Conservation (phyloP, 2,113 vertebrate genomes). For the zebrafish (Danio rerio) region GRCz12tu NC_133184.1:11082501-11083000, state of each 20-base stretch:
- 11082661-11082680: constrained; percentile 14
- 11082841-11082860: constrained; percentile 1
- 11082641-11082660: constrained; percentile 18
- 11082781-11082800: not conserved
- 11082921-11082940: constrained; percentile 59
- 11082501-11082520: not conserved
- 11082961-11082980: constrained; percentile 70
- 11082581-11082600: not conserved
- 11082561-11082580: constrained; percentile 14
- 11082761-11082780: not conserved
- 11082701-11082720: not conserved
- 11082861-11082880: constrained; percentile 19
- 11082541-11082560: not conserved
- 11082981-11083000: constrained; percentile 69
- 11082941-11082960: constrained; percentile 62
- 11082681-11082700: not conserved
- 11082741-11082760: constrained; percentile 10
- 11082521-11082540: constrained; percentile 2
- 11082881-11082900: constrained; percentile 50
- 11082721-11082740: not conserved
- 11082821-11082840: constrained; percentile 32
- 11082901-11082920: constrained; percentile 53
- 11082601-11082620: constrained; percentile 1
- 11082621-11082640: constrained; percentile 15
- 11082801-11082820: constrained; percentile 10